Evolutionary conservation across 2,888 invertebrate genomes (phyloP).

Genomic region (Deroplatys truncata): DNA sequence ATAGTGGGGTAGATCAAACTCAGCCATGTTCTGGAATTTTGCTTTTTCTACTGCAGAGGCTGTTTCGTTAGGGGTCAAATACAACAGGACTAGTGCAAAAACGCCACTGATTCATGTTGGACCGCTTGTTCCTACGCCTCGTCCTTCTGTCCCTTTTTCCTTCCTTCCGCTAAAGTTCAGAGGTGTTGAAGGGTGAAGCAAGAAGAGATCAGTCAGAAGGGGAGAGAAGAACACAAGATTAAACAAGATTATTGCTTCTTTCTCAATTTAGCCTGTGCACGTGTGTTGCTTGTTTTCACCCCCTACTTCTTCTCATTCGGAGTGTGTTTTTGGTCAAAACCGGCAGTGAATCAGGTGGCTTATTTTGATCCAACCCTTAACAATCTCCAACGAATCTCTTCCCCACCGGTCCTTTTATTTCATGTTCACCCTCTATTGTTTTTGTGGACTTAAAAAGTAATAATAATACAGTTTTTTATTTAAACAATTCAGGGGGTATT

Average conservation of each 20-base stretch:
- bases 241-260: slow-evolving; percentile 20
- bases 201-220: background rate
- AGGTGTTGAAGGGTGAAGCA: background rate
- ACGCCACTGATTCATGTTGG: background rate
- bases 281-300: background rate
- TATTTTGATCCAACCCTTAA: background rate
- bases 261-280: slow-evolving; percentile 11
- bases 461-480: background rate
- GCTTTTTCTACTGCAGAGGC: background rate
- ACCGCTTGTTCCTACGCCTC: background rate
- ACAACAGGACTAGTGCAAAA: background rate
- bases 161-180: background rate
- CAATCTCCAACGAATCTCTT: background rate
- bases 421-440: background rate
- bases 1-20: background rate
- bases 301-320: background rate
- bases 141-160: background rate
- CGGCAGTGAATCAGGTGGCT: no score
- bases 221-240: slow-evolving; percentile 13
- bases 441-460: background rate
- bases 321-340: background rate
- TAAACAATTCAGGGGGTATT: no score
- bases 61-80: no score
- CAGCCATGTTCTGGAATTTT: background rate
- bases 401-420: no score